Evolutionary conservation across 2,113 vertebrate species (phyloP).

Genomic region (Serilophus lunatus): DNA sequence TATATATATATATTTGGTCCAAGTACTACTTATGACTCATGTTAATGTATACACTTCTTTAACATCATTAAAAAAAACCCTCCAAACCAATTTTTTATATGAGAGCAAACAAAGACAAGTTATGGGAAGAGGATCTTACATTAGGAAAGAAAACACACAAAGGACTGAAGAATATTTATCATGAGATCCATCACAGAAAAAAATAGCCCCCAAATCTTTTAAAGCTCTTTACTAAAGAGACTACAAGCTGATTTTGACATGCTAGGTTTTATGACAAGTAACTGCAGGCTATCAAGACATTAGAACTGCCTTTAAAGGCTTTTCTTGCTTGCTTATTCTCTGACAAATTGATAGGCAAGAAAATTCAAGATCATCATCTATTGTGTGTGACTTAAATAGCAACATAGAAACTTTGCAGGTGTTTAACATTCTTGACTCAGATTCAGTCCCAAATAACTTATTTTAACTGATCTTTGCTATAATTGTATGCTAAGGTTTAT

Average conservation of each 20-base stretch:
- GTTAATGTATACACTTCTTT: background rate
- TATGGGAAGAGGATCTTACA: background rate
- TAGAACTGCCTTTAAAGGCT: background rate
- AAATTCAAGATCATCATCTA: background rate
- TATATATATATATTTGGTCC: background rate
- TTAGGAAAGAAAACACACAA: background rate
- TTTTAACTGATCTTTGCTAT: background rate
- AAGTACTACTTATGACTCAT: background rate
- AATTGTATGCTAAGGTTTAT: background rate
- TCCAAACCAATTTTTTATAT: background rate
- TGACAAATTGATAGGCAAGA: background rate
- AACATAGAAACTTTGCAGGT: background rate
- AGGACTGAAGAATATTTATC: background rate
- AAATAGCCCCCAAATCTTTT: background rate
- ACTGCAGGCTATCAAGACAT: background rate
- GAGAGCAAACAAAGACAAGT: background rate
- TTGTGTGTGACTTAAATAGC: background rate
- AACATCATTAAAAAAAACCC: background rate
- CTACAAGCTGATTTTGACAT: background rate
- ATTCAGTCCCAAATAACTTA: background rate
- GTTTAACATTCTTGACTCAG: background rate
- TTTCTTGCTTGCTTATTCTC: background rate
- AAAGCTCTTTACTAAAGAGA: background rate
- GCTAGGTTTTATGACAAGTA: background rate
- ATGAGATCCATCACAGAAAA: background rate